Evolutionary conservation across 2,888 invertebrate genomes (phyloP).

Genomic region (Clunio marinus): DNA sequence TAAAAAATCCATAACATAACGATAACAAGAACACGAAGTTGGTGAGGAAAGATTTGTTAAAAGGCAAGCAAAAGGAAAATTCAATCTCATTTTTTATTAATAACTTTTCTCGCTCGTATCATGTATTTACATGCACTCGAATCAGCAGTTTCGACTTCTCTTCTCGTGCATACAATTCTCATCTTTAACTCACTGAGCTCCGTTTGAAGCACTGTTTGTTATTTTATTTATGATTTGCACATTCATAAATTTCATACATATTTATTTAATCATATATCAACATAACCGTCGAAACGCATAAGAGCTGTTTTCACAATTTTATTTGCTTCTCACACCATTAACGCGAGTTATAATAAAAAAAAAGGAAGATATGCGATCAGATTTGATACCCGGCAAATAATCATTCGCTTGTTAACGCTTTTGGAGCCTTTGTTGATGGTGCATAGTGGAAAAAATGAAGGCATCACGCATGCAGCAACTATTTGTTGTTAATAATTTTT

Average conservation of each 20-base stretch:
- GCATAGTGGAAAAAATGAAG: no score
- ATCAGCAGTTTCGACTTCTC: slow-evolving; percentile 10
- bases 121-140: neutral
- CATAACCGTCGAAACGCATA: slow-evolving; percentile 35
- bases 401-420: neutral
- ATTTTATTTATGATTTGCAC: slow-evolving; percentile 37
- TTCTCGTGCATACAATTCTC: slow-evolving; percentile 2
- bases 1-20: slow-evolving; percentile 33
- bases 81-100: slow-evolving; percentile 33
- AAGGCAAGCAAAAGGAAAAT: slow-evolving; percentile 9
- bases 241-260: slow-evolving; percentile 36
- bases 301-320: slow-evolving; percentile 36
- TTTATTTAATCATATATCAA: slow-evolving; percentile 37
- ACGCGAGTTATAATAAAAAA: neutral
- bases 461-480: neutral
- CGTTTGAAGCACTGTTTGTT: slow-evolving; percentile 11
- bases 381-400: neutral
- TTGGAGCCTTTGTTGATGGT: no score
- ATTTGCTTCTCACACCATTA: slow-evolving; percentile 38
- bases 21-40: slow-evolving; percentile 24
- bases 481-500: slow-evolving; percentile 6
- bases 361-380: neutral
- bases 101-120: slow-evolving; percentile 22
- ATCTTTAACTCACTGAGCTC: neutral
- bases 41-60: slow-evolving; percentile 36